Evolutionary conservation across 2,888 invertebrate species (phyloP).

Genomic region (Zaprionus bogoriensis): DNA sequence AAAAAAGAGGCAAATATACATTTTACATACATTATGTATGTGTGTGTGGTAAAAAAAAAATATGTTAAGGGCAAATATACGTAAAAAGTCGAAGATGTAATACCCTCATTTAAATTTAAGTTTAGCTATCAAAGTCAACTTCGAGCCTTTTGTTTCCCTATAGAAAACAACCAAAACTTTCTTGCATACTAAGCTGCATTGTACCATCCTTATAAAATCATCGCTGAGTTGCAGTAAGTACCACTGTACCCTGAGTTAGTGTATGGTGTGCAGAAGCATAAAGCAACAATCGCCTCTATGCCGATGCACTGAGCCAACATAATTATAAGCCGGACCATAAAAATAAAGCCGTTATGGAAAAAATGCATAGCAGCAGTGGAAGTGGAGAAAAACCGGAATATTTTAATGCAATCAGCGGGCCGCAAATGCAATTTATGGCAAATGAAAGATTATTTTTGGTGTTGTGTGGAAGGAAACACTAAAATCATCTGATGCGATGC

Average conservation of each 20-base stretch:
- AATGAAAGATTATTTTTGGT: slow-evolving; percentile 17
- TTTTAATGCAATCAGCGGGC: slow-evolving; percentile 48
- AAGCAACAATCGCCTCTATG: slow-evolving; percentile 13
- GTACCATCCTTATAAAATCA: no score
- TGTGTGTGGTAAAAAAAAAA: not conserved
- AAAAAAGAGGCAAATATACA: slow-evolving; percentile 4
- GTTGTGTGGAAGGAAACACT: slow-evolving; percentile 19
- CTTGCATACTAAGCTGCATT: no score
- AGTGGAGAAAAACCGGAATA: slow-evolving; percentile 5
- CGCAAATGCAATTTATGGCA: slow-evolving; percentile 50
- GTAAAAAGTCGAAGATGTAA: not conserved
- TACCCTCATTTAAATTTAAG: no score
- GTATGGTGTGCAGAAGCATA: slow-evolving; percentile 11
- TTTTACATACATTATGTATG: not conserved
- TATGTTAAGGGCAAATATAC: not conserved
- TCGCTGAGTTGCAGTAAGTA: no score
- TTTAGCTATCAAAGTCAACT: no score
- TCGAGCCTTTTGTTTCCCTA: no score
- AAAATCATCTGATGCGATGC: no score
- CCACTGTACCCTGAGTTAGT: not conserved
- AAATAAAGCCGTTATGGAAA: slow-evolving; percentile 12
- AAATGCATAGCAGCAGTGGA: not conserved
- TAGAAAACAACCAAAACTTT: no score
- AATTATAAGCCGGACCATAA: slow-evolving; percentile 51
- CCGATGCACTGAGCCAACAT: slow-evolving; percentile 42